These are phyloP conservation scores for Haemorhous mexicanus DNA, from an alignment of 2,113 vertebrate species.

Conservation along the genomic window DNA sequence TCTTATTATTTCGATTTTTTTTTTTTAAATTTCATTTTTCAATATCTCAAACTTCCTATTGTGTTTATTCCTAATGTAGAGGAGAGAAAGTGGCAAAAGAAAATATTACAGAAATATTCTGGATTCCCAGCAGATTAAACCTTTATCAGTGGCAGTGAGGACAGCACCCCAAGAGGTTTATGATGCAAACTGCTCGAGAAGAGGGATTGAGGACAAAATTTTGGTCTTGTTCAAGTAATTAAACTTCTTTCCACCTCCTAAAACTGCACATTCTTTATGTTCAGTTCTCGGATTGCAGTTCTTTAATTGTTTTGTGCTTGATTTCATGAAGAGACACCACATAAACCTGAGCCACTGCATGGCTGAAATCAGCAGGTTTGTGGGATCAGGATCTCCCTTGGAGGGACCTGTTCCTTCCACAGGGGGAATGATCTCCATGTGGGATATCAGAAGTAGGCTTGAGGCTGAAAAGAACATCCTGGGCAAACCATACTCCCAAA, in stretches of 20 bases:
- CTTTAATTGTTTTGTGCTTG: neutral
- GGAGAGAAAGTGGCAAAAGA: neutral
- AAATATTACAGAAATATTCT: neutral
- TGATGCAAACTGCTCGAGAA: neutral
- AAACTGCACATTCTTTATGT: neutral
- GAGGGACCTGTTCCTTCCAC: neutral
- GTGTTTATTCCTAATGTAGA: neutral
- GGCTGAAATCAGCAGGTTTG: neutral
- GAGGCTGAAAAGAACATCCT: neutral
- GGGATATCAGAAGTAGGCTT: neutral
- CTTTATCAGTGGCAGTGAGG: neutral
- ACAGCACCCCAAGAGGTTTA: neutral
- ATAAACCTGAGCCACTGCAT: neutral
- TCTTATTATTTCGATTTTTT: rapidly evolving
- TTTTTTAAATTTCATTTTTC: neutral
- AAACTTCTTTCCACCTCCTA: neutral
- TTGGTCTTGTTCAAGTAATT: neutral
- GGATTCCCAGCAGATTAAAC: neutral
- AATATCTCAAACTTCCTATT: neutral
- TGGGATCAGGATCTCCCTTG: neutral
- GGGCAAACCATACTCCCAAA: neutral
- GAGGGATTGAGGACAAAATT: neutral
- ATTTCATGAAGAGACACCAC: neutral
- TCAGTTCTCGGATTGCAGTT: neutral
- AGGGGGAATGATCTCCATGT: neutral